phyloP scores from a whole-genome alignment of 2,888 invertebrate genomes.

The Neoaliturus tenellus region DNA sequence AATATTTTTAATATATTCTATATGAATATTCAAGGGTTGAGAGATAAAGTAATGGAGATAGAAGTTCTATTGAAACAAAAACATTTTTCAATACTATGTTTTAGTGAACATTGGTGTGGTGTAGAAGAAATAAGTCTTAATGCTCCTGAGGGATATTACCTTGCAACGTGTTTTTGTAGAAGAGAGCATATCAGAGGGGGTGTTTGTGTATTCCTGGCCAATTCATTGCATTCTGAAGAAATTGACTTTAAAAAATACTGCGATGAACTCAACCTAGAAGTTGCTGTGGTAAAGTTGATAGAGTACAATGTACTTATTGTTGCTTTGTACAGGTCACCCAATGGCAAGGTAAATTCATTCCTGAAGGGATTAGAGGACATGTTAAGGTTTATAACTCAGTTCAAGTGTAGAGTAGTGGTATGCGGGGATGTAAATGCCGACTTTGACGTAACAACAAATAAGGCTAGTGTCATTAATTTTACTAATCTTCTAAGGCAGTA shows the following conservation, averaged over 20 bases:
- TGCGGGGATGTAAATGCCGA: constrained; percentile 3
- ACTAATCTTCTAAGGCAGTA: too few species aligned
- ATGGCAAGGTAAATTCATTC: too few species aligned
- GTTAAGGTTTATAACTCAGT: background rate
- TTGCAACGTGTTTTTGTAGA: background rate
- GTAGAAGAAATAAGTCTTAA: background rate
- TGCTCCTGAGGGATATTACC: background rate
- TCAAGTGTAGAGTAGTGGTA: background rate
- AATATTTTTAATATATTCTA: background rate
- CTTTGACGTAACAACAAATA: too few species aligned
- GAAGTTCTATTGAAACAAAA: too few species aligned
- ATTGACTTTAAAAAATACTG: background rate
- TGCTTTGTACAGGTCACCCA: too few species aligned
- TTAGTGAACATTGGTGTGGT: constrained; percentile 8
- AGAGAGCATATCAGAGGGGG: background rate
- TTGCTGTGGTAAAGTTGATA: background rate
- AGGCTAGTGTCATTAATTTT: too few species aligned
- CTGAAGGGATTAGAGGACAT: background rate
- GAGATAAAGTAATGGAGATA: background rate
- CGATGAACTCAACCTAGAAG: background rate
- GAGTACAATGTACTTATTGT: background rate
- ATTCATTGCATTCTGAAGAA: background rate
- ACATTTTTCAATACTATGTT: background rate
- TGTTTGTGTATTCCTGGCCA: too few species aligned
- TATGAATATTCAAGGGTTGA: background rate